Conservation (phyloP, 2,888 invertebrate genomes). For the Heteropelma amictum region DNA sequence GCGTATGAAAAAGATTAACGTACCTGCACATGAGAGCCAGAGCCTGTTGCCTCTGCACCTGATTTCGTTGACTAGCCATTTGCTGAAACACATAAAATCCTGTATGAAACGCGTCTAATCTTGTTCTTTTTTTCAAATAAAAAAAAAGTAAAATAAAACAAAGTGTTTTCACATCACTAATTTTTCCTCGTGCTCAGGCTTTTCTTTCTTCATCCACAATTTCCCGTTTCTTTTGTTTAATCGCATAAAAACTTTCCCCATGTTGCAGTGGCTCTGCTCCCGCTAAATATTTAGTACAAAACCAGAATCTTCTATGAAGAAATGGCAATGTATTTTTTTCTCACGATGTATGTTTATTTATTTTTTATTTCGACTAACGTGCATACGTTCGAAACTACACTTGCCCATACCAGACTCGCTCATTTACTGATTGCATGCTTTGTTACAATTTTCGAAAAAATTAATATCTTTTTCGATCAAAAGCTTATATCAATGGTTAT, state of each 20-base stretch:
- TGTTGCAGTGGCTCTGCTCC: neutral
- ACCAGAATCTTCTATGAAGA: neutral
- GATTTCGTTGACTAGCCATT: constrained; percentile 92
- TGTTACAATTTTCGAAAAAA: neutral
- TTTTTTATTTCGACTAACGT: neutral
- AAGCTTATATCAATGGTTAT: no score
- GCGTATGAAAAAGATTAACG: constrained; percentile 71
- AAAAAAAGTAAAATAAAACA: neutral
- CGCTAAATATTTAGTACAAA: neutral
- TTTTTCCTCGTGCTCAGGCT: neutral
- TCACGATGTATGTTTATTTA: neutral
- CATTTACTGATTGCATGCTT: neutral
- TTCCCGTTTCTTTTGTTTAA: no score
- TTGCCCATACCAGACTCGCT: neutral
- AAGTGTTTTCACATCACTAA: neutral
- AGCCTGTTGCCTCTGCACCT: constrained; percentile 93
- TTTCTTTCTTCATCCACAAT: neutral
- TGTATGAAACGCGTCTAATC: constrained; percentile 43
- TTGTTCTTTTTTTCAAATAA: neutral
- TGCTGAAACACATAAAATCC: constrained; percentile 82
- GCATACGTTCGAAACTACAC: neutral
- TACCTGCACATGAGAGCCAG: constrained; percentile 95
- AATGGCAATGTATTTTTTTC: neutral
- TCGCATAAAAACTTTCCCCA: neutral
- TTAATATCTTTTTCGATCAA: no score